Percentiles rank a stretch among this genome's conserved stretches.
Conservation (phyloP, 2,113 vertebrate genomes). For the Leptocoma aspasia region DNA sequence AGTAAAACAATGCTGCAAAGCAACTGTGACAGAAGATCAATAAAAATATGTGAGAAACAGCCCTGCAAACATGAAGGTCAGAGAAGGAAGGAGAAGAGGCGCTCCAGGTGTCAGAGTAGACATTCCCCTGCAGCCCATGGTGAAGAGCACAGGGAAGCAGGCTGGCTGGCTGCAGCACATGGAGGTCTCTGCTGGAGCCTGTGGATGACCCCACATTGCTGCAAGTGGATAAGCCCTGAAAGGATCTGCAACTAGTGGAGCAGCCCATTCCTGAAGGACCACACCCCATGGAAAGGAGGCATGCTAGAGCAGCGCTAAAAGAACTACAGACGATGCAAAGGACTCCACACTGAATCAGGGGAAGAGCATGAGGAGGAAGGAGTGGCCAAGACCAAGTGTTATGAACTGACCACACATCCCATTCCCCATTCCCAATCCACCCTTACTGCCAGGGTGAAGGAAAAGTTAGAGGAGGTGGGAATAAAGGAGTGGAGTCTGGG, state of each 20-base stretch:
- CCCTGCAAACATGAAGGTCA: not conserved
- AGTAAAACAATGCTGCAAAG: not conserved
- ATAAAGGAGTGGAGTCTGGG: not conserved
- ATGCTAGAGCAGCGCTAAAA: not conserved
- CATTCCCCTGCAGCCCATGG: not conserved
- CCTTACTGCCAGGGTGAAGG: fast-evolving
- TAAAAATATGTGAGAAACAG: not conserved
- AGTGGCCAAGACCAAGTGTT: not conserved
- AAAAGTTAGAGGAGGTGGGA: not conserved
- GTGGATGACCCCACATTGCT: not conserved
- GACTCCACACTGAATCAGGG: not conserved
- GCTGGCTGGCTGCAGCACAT: not conserved
- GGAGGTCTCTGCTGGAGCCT: not conserved
- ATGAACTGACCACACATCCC: not conserved
- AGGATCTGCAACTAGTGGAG: not conserved
- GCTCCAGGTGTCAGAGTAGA: not conserved
- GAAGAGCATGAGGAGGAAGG: not conserved
- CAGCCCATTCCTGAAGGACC: not conserved
- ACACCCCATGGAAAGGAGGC: not conserved
- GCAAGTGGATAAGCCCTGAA: not conserved
- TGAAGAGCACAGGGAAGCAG: not conserved
- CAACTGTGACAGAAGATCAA: not conserved
- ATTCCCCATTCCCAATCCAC: fast-evolving
- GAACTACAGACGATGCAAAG: fast-evolving
- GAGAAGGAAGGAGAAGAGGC: not conserved